Evolutionary conservation across 1,140 invertebrate genomes (phyloP).

Genomic region (Tachypleus tridentatus): DNA sequence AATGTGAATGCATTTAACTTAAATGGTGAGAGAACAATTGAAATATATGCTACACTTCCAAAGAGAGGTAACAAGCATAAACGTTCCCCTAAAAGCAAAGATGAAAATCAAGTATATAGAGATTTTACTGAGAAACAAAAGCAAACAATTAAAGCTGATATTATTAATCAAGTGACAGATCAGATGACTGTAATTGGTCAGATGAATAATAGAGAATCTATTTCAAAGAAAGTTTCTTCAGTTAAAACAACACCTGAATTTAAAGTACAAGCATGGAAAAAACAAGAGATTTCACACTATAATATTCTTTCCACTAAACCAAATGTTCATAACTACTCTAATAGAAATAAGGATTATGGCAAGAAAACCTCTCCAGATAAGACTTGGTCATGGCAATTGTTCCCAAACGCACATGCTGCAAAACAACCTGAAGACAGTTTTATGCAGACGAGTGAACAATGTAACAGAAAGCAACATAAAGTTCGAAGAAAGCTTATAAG

Average conservation of each 20-base stretch:
- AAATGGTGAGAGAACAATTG: conserved; percentile 39
- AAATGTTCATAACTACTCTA: conserved; percentile 22
- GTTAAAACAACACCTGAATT: neutral
- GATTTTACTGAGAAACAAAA: conserved; percentile 8
- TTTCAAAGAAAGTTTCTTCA: no score
- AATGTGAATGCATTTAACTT: no score
- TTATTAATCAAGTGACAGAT: neutral
- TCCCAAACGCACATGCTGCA: no score
- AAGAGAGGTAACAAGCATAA: conserved; percentile 46
- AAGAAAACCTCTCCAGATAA: no score
- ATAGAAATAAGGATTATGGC: conserved; percentile 10
- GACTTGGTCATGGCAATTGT: no score
- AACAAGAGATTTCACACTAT: neutral
- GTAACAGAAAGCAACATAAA: conserved; percentile 82
- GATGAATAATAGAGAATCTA: no score
- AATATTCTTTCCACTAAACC: neutral
- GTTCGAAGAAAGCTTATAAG: conserved; percentile 80
- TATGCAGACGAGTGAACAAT: conserved; percentile 5
- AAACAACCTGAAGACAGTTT: no score
- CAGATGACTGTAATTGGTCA: no score
- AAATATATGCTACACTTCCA: conserved; percentile 71
- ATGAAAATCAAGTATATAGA: conserved; percentile 3
- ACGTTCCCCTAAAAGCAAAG: neutral
- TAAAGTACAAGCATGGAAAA: neutral
- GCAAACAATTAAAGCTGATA: neutral